phyloP scores from a whole-genome alignment of 1,140 invertebrate genomes.

The Patella vulgata region DNA sequence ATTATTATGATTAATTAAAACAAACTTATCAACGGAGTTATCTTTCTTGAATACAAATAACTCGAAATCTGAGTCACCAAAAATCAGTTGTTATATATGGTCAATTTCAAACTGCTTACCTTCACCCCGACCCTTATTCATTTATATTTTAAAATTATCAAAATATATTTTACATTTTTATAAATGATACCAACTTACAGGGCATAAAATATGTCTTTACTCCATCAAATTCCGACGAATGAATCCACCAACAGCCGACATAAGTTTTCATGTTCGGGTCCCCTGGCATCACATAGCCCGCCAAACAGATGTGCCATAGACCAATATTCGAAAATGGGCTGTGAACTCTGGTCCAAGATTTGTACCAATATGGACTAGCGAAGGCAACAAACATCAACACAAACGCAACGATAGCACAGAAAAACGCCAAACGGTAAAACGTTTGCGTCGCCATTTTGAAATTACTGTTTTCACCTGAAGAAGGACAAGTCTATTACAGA shows the following conservation, averaged over 20 bases:
- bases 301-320: conserved; percentile 96
- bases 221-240: conserved; percentile 88
- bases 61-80: too few relatives aligned
- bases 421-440: conserved; percentile 46
- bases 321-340: conserved; percentile 81
- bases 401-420: conserved; percentile 55
- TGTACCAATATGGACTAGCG: conserved; percentile 94
- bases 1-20: too few relatives aligned
- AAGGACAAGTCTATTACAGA: too few relatives aligned
- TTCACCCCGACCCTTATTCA: too few relatives aligned
- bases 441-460: conserved; percentile 36
- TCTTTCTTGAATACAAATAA: too few relatives aligned
- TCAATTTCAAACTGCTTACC: too few relatives aligned
- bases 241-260: conserved; percentile 93
- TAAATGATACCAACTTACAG: conserved; percentile 69
- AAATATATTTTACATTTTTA: too few relatives aligned
- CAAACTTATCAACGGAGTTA: too few relatives aligned
- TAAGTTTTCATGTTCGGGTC: conserved; percentile 92
- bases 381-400: conserved; percentile 82
- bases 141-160: too few relatives aligned
- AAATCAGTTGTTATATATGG: too few relatives aligned
- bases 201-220: conserved; percentile 91
- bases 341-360: conserved; percentile 91
- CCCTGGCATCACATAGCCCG: conserved; percentile 87
- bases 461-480: background rate